Evolutionary conservation across 2,797 vertebrate genomes (phyloP).

Genomic region (Silurus aristotelis): DNA sequence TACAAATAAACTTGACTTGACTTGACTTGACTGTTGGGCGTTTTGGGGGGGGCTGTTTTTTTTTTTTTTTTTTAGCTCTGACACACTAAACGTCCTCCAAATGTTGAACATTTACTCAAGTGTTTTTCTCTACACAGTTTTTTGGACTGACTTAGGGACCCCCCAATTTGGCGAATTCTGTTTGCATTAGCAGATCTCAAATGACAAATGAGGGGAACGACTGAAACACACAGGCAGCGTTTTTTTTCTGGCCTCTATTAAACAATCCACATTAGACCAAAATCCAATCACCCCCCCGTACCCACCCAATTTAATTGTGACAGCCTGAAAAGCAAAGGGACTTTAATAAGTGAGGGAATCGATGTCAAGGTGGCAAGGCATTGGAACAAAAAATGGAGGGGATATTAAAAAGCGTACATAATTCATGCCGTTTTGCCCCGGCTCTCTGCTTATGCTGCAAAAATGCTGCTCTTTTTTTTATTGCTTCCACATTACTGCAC

Average conservation of each 20-base stretch:
- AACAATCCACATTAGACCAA: conserved; percentile 31
- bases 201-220: conserved; percentile 26
- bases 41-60: too few species aligned
- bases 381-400: conserved; percentile 28
- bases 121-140: neutral
- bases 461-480: conserved; percentile 36
- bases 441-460: conserved; percentile 53
- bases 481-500: conserved; percentile 33
- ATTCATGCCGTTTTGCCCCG: conserved; percentile 47
- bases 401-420: conserved; percentile 53
- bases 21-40: too few species aligned
- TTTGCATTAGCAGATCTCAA: conserved; percentile 38
- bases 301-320: conserved; percentile 38
- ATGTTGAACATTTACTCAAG: neutral
- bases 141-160: conserved; percentile 5
- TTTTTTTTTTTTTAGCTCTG: too few species aligned
- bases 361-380: conserved; percentile 29
- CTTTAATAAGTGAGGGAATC: conserved; percentile 52
- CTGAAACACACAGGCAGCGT: conserved; percentile 14
- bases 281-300: neutral
- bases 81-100: neutral
- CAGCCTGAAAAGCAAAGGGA: conserved; percentile 34
- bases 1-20: too few species aligned
- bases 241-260: conserved; percentile 28
- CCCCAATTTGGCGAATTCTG: conserved; percentile 22